These are phyloP conservation scores for Eupithecia inturbata DNA, from an alignment of 2,888 invertebrate species.

Conservation along the genomic window DNA sequence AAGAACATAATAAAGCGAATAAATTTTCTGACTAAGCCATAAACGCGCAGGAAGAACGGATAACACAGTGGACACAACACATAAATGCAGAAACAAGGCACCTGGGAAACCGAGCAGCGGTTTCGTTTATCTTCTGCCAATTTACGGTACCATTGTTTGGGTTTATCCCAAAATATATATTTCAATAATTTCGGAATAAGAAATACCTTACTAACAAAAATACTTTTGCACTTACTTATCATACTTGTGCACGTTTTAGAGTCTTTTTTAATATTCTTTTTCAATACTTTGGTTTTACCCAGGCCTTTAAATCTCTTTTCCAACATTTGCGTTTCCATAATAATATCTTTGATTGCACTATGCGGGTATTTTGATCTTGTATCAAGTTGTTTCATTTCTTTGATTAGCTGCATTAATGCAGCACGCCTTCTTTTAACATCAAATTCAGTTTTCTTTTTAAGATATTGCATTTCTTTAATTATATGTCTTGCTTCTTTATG, in stretches of 20 bases:
- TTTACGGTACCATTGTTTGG: neutral
- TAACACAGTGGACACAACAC: neutral
- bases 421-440: neutral
- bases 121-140: neutral
- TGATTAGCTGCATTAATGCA: neutral
- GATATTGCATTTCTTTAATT: neutral
- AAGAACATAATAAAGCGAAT: neutral
- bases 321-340: neutral
- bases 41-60: neutral
- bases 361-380: neutral
- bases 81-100: neutral
- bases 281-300: neutral
- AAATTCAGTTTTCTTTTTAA: neutral
- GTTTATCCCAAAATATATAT: neutral
- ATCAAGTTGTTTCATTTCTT: slow-evolving; percentile 1
- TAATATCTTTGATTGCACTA: neutral
- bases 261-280: neutral
- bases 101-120: neutral
- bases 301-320: neutral
- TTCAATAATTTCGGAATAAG: neutral
- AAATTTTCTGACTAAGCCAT: neutral
- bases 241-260: neutral
- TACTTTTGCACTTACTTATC: neutral
- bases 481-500: neutral
- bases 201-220: neutral